A percentile compares a stretch with the other conserved stretches of the same genome.
Conservation (phyloP, 2,113 vertebrate genomes). For the Danio rerio region GRCz12tu NC_133197.1:19554501-19555000, state of each 20-base stretch:
- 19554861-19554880: background rate
- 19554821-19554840: conserved; percentile 21
- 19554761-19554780: conserved; percentile 43
- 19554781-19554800: conserved; percentile 54
- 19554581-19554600: conserved; percentile 79
- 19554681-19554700: conserved; percentile 71
- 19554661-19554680: conserved; percentile 69
- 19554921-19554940: too few species aligned
- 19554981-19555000: too few species aligned
- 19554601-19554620: conserved; percentile 85
- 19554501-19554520: conserved; percentile 57
- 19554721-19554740: conserved; percentile 33
- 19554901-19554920: background rate
- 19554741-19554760: conserved; percentile 40
- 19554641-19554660: conserved; percentile 75
- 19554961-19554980: too few species aligned
- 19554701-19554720: conserved; percentile 42
- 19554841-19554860: conserved; percentile 12
- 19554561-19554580: conserved; percentile 84
- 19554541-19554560: conserved; percentile 79
- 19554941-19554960: too few species aligned
- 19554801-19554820: conserved; percentile 54
- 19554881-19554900: background rate
- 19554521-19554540: conserved; percentile 74
- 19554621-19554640: conserved; percentile 82